Evolutionary conservation across 1,140 invertebrate species (phyloP).

Genomic region (Microplitis mediator): DNA sequence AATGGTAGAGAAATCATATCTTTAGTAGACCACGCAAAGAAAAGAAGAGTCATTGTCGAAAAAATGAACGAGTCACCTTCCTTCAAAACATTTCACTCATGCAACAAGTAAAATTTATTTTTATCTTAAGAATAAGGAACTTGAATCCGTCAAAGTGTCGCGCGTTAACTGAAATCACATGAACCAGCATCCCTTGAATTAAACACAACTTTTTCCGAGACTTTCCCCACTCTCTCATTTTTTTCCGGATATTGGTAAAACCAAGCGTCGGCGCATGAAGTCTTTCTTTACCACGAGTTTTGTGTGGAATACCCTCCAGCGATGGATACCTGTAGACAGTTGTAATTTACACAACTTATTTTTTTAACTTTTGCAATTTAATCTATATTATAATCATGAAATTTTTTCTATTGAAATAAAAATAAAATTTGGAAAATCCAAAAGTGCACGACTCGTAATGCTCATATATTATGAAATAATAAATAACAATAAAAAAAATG

Average conservation of each 20-base stretch:
- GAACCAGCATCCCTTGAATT: conserved; percentile 19
- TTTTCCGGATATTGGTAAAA: neutral
- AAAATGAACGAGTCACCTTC: too few relatives aligned
- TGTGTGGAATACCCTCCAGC: neutral
- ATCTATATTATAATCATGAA: neutral
- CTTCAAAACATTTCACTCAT: too few relatives aligned
- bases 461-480: too few relatives aligned
- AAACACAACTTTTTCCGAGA: conserved; percentile 12
- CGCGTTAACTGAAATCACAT: conserved; percentile 46
- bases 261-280: conserved; percentile 26
- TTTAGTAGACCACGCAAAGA: too few relatives aligned
- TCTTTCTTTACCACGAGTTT: neutral
- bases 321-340: conserved; percentile 7
- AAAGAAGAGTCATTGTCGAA: too few relatives aligned
- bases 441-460: too few relatives aligned
- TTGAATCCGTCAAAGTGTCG: conserved; percentile 22
- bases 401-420: neutral
- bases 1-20: too few relatives aligned
- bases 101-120: too few relatives aligned
- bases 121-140: neutral
- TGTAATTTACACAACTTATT: neutral
- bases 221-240: conserved; percentile 1
- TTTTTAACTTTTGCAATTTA: neutral
- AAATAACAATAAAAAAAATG: too few relatives aligned
- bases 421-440: too few relatives aligned